Evolutionary conservation across 2,113 vertebrate genomes (phyloP), one percentile per base, ranked within the genome.

Genomic region (Thalassarche chlororhynchos): DNA sequence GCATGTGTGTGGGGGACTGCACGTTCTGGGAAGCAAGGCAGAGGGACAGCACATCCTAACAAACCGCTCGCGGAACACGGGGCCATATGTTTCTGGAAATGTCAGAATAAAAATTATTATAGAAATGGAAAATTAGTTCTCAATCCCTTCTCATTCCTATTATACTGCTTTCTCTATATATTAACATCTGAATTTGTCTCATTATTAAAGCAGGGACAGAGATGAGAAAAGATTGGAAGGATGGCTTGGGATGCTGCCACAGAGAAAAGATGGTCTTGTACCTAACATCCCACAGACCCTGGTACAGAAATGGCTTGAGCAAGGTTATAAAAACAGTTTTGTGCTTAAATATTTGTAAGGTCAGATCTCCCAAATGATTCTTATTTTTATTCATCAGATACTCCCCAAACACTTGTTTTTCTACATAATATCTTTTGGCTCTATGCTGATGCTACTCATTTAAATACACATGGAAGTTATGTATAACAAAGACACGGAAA

Each of bases 61-160:
- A 76, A 94, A 91, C 77, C 1, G 2, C 70, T 76, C 4, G 0
- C 87, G 79, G 84, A 91, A 91, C 61, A 38, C 3, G 3, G 82
- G 93, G 84, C 96, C 95, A 96, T 97, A 96, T 97, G 96, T 94
- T 97, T 92, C 91, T 95, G 87, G 94, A 97, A 96, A 97, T 93
- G 95, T 94, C 95, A 97, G 66, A 64, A 72, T 42, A 62, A 93
- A 89, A 96, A 97, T 87, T 66, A 61, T 87, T 91, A 94, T 15
- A 70, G 78, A 87, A 95, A 91, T 61, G 66, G 87, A 97, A 96
- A 94, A 96, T 85, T 79, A 89, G 74, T 79, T 92, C 88, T 86
- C 12, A 1, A 32, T 90, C 55, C 68, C 6, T 78, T 92, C 57
- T 24, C 44, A 32, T 82, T 87, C 58, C 87, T 70, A 16, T 68